Evolutionary conservation across 2,888 invertebrate genomes (phyloP).

Genomic region (Marasmarcha lunaedactyla): DNA sequence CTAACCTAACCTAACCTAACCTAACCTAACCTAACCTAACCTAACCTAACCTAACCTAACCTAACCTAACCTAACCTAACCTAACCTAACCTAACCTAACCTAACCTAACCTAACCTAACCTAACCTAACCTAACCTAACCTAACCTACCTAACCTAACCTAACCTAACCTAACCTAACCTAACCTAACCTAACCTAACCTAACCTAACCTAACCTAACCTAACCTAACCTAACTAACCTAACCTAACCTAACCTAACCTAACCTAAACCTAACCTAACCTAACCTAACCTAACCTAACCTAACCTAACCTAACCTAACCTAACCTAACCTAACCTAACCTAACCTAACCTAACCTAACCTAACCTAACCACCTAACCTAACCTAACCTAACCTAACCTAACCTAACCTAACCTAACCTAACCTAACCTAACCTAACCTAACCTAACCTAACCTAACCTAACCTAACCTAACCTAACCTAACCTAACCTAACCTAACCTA

Average conservation of each 20-base stretch:
- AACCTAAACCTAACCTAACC: not conserved
- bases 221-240: not conserved
- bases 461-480: conserved; percentile 1
- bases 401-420: conserved; percentile 1
- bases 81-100: conserved; percentile 1
- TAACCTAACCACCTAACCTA: conserved; percentile 1
- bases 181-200: conserved; percentile 1
- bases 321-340: conserved; percentile 1
- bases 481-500: conserved; percentile 1
- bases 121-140: conserved; percentile 1
- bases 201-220: conserved; percentile 1
- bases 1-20: conserved; percentile 1
- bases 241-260: not conserved
- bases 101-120: conserved; percentile 1
- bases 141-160: conserved; percentile 1
- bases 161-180: conserved; percentile 1
- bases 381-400: conserved; percentile 1
- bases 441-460: conserved; percentile 1
- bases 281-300: conserved; percentile 1
- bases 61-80: not conserved
- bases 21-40: conserved; percentile 1
- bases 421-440: conserved; percentile 1
- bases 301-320: conserved; percentile 1
- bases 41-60: conserved; percentile 1
- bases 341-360: conserved; percentile 1